Conservation (phyloP, 2,888 invertebrate genomes). For the Trissolcus brochymenae region DNA sequence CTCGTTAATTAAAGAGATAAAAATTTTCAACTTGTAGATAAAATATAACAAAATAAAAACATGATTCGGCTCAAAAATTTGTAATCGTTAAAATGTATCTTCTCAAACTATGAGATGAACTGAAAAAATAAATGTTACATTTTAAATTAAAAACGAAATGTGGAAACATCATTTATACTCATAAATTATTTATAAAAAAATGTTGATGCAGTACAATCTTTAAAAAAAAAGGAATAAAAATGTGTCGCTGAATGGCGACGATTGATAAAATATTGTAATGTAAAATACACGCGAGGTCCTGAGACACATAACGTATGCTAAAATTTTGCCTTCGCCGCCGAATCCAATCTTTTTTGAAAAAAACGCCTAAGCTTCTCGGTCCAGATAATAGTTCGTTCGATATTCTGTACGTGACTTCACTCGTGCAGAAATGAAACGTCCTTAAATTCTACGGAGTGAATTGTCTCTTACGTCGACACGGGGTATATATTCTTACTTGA, state of each 20-base stretch:
- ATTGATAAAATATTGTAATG: conserved; percentile 13
- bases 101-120: too few relatives aligned
- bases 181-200: conserved; percentile 16
- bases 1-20: conserved; percentile 1
- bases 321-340: conserved; percentile 24
- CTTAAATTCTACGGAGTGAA: conserved; percentile 60
- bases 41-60: too few relatives aligned
- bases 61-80: too few relatives aligned
- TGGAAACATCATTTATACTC: background rate
- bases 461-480: conserved; percentile 54
- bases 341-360: conserved; percentile 30
- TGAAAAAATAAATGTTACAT: too few relatives aligned
- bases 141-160: too few relatives aligned
- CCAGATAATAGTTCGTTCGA: conserved; percentile 63
- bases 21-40: background rate
- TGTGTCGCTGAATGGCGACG: background rate
- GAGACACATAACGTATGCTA: conserved; percentile 30
- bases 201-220: conserved; percentile 7
- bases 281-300: conserved; percentile 25
- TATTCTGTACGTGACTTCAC: conserved; percentile 55
- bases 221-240: conserved; percentile 15
- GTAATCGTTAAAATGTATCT: too few relatives aligned
- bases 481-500: conserved; percentile 54
- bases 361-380: conserved; percentile 60
- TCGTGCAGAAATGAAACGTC: conserved; percentile 47